These are phyloP conservation scores for Lasius platythorax DNA, from an alignment of 2,888 invertebrate genomes.

Conservation along the genomic window DNA sequence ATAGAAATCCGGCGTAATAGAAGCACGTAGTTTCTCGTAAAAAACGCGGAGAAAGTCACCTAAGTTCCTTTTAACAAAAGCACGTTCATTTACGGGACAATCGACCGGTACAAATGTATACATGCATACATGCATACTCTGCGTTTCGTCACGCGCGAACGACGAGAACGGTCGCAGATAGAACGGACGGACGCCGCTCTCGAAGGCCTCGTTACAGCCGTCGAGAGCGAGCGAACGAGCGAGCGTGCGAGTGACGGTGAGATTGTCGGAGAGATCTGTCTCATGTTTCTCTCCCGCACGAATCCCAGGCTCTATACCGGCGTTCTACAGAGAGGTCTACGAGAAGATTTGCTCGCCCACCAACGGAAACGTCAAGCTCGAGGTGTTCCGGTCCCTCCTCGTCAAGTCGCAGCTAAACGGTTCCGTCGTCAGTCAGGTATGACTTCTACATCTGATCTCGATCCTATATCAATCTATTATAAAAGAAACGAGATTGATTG, in stretches of 20 bases:
- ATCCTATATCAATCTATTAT: background rate
- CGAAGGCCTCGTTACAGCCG: slow-evolving; percentile 42
- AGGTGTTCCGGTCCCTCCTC: slow-evolving; percentile 87
- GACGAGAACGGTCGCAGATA: slow-evolving; percentile 38
- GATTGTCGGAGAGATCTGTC: background rate
- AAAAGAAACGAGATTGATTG: background rate
- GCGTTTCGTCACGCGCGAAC: slow-evolving; percentile 43
- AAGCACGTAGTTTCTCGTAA: slow-evolving; percentile 5
- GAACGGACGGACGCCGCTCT: slow-evolving; percentile 36
- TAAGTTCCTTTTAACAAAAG: slow-evolving; percentile 30
- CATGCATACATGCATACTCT: background rate
- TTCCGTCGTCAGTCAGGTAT: slow-evolving; percentile 86
- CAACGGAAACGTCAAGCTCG: slow-evolving; percentile 87
- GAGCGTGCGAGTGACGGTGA: slow-evolving; percentile 5
- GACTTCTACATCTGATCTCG: slow-evolving; percentile 41
- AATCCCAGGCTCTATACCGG: slow-evolving; percentile 86
- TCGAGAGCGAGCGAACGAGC: slow-evolving; percentile 1
- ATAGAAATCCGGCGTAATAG: background rate
- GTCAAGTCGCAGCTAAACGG: slow-evolving; percentile 87
- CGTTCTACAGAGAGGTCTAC: slow-evolving; percentile 87
- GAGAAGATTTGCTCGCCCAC: slow-evolving; percentile 87
- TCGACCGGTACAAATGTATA: slow-evolving; percentile 4
- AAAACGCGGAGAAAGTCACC: slow-evolving; percentile 26
- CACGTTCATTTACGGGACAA: slow-evolving; percentile 25
- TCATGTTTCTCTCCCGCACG: slow-evolving; percentile 9